Conservation (phyloP, 1,140 invertebrate species). For the Lepidurus packardi region DNA sequence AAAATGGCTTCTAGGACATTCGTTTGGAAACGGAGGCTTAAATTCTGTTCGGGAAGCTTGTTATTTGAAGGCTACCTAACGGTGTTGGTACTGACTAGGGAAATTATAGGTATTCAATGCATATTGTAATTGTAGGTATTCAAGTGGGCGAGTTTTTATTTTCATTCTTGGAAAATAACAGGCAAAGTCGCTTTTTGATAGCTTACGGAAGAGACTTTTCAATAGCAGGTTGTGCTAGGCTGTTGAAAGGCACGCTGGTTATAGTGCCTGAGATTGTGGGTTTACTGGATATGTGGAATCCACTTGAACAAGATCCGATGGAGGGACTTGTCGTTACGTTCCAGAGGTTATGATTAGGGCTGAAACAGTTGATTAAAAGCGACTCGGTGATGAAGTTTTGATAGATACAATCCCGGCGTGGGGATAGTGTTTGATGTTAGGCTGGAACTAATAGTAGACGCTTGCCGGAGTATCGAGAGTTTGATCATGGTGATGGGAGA, state of each 20-base stretch:
- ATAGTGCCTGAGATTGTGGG: not conserved
- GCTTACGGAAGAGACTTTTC: not conserved
- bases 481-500: not conserved
- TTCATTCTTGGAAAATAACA: not conserved
- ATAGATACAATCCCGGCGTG: not conserved
- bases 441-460: not conserved
- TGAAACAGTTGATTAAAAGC: constrained; percentile 18
- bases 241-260: not conserved
- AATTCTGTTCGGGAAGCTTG: not conserved
- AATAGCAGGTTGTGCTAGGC: not conserved
- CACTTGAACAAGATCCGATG: not conserved
- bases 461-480: not conserved
- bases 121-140: not conserved
- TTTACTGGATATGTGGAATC: not conserved
- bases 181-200: not conserved
- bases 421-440: not conserved
- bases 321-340: not conserved
- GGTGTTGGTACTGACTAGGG: not conserved
- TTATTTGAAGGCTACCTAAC: not conserved
- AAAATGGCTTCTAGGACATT: not conserved
- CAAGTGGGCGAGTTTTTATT: not conserved
- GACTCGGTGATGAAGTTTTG: not conserved
- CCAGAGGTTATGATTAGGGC: not conserved
- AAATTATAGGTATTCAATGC: not conserved
- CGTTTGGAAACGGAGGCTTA: not conserved